A percentile compares a stretch with the other conserved stretches of the same genome.
phyloP scores from a whole-genome alignment of 2,888 invertebrate species.

The Nemurella pictetii region DNA sequence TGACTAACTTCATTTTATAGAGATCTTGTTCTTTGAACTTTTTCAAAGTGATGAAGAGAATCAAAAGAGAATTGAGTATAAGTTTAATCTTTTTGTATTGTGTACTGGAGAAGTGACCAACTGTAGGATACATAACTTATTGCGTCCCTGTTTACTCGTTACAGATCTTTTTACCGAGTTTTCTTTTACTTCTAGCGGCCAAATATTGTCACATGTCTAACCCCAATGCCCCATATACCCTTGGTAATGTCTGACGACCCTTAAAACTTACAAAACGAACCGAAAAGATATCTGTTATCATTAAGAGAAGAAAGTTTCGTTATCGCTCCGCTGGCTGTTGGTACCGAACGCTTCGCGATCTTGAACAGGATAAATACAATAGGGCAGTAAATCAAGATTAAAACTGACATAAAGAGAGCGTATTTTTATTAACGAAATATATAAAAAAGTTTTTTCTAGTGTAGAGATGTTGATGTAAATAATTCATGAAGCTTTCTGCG shows the following conservation, averaged over 20 bases:
- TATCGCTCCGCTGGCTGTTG: not conserved
- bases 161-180: too few species aligned
- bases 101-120: too few species aligned
- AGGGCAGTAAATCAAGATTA: slow-evolving; percentile 8
- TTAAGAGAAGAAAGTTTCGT: not conserved
- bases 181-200: too few species aligned
- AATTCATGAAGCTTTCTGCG: not conserved
- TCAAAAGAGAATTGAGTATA: too few species aligned
- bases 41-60: too few species aligned
- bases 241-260: not conserved
- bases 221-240: too few species aligned
- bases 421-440: not conserved
- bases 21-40: too few species aligned
- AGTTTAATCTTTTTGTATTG: too few species aligned
- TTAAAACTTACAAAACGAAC: not conserved
- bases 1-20: too few species aligned
- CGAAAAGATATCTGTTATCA: not conserved
- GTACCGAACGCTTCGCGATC: not conserved
- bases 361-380: not conserved
- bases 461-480: not conserved
- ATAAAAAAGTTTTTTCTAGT: not conserved
- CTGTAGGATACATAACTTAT: too few species aligned
- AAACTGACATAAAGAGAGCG: slow-evolving; percentile 20
- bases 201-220: too few species aligned
- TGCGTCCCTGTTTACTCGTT: too few species aligned